Base-by-base conservation (phyloP, 2,888 invertebrate genomes). In the Perdita meconis region DNA sequence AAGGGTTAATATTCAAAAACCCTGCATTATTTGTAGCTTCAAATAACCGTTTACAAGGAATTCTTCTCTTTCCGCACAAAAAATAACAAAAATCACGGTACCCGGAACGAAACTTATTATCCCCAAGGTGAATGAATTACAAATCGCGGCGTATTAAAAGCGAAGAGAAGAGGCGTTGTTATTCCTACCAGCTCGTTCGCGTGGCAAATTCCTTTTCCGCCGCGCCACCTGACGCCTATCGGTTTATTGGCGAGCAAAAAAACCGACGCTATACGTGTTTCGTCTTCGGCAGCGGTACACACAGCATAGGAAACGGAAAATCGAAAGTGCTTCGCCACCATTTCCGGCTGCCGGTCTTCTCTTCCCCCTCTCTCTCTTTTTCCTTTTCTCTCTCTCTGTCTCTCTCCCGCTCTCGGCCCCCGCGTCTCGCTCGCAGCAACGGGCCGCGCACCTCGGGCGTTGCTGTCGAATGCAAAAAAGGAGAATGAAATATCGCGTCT, bases 391-490 rank as follows among this genome's bases (percentile, higher is more conserved):
- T 50, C 47, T 16, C 13, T 34, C 44, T 6, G 22, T 44, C 47
- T 8, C 44, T n/a, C 19, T 16, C 44, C n/a, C n/a, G n/a, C n/a
- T n/a, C 60, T 51, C 65, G 34, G 22, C 12, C n/a, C 24, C 47
- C 3, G n/a, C n/a, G 30, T 30, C 30, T 30, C 30, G 3, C 30
- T 30, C 53, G 38, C 57, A 38, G 34, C 36, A 69, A 19, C 69
- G 19, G 16, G 36, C 24, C 24, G 42, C 66, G 44, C 51, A 47
- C 64, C 71, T 53, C 72, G 50, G 60, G 78, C 68, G 42, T 65
- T 53, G 38, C 70, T 74, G 78, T 83, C 84, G 84, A 86, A 84
- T 80, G 85, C 68, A 83, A 86, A 82, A 85, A 78, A 83, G 66
- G 72, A 61, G 78, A 81, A 77, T 81, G 76, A 85, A 76, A 77